Conservation (phyloP, 2,888 invertebrate species). For the Monopis laevigella region DNA sequence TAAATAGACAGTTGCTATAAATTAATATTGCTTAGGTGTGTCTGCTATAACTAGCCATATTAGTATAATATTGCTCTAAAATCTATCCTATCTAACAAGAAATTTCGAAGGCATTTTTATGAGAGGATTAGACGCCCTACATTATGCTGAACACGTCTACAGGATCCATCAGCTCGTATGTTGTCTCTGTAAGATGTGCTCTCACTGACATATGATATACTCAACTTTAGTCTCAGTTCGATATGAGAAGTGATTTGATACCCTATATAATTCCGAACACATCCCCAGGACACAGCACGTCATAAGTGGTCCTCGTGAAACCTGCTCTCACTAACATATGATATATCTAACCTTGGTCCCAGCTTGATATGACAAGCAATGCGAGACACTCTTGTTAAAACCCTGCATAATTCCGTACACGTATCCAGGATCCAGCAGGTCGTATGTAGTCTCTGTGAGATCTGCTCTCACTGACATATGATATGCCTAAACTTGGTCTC, state of each 20-base stretch:
- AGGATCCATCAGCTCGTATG: constrained; percentile 48
- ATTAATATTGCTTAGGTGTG: too few relatives aligned
- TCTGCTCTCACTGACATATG: constrained; percentile 48
- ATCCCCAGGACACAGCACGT: constrained; percentile 48
- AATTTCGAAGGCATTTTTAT: too few relatives aligned
- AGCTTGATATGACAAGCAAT: constrained; percentile 63
- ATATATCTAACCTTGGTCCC: constrained; percentile 58
- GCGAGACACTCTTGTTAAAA: constrained; percentile 46
- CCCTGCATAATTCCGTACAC: constrained; percentile 64
- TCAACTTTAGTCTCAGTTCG: constrained; percentile 60
- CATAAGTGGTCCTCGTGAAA: constrained; percentile 54
- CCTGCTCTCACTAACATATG: constrained; percentile 48
- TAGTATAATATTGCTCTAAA: too few relatives aligned
- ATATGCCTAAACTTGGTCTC: too few relatives aligned
- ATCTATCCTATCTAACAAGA: too few relatives aligned
- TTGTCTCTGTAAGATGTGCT: constrained; percentile 48
- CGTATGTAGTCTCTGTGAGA: constrained; percentile 55
- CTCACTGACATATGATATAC: constrained; percentile 52
- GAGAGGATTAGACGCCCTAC: constrained; percentile 61
- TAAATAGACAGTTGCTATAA: too few relatives aligned
- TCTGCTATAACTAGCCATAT: too few relatives aligned
- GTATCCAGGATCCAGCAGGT: constrained; percentile 48
- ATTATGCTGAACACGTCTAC: constrained; percentile 62
- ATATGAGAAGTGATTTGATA: constrained; percentile 61
- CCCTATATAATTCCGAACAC: constrained; percentile 64